Conservation (phyloP, 2,888 invertebrate genomes). For the Sphecodes monilicornis region DNA sequence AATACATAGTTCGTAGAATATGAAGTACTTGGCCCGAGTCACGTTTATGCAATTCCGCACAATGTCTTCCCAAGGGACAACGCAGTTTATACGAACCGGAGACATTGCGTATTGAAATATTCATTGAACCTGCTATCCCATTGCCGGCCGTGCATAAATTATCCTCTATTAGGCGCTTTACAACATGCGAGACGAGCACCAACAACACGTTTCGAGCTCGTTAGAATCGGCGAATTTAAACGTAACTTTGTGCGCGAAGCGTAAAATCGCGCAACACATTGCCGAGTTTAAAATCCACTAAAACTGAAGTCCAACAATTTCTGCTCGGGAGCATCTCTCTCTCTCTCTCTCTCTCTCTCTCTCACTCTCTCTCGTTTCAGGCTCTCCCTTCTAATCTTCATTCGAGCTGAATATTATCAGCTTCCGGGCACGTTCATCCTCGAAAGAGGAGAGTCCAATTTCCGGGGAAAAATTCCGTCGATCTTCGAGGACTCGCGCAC, state of each 20-base stretch:
- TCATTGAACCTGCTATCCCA: neutral
- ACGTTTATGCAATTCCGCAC: constrained; percentile 1
- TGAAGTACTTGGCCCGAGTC: constrained; percentile 1
- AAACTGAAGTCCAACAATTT: neutral
- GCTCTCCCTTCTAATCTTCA: constrained; percentile 14
- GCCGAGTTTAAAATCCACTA: neutral
- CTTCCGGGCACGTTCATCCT: constrained; percentile 31
- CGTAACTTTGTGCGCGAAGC: neutral
- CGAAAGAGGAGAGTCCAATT: constrained; percentile 12
- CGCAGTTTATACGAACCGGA: constrained; percentile 5
- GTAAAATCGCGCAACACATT: neutral
- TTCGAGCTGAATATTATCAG: constrained; percentile 15
- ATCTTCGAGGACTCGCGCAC: constrained; percentile 8
- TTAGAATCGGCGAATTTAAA: neutral
- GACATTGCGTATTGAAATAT: constrained; percentile 16
- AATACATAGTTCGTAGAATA: constrained; percentile 8
- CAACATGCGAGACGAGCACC: neutral
- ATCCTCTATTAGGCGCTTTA: neutral
- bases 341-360: neutral
- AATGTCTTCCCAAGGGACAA: neutral
- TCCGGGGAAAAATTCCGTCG: constrained; percentile 35
- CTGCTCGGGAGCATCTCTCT: neutral
- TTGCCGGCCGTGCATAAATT: neutral
- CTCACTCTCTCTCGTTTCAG: neutral
- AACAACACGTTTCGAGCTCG: neutral